These are phyloP conservation scores for Phanerotoma sp. DNA, from an alignment of 2,888 invertebrate genomes.

Conservation along the genomic window DNA sequence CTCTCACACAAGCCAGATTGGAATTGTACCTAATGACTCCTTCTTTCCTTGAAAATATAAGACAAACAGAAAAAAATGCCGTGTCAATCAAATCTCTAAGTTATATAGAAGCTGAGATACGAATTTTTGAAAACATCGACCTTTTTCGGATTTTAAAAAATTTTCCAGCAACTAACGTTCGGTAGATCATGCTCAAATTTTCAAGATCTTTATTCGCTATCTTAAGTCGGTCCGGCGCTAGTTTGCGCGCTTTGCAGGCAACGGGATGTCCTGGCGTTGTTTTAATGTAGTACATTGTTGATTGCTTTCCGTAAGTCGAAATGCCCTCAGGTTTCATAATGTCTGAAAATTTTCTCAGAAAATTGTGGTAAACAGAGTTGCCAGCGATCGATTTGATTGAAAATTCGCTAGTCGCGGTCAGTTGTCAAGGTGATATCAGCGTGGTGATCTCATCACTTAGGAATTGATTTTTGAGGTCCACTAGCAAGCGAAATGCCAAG, in stretches of 20 bases:
- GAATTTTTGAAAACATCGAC: too few species aligned
- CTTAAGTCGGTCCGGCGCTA: slow-evolving; percentile 41
- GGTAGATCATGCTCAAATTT: too few species aligned
- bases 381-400: slow-evolving; percentile 31
- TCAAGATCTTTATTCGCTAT: slow-evolving; percentile 40
- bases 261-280: slow-evolving; percentile 44
- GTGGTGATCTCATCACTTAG: slow-evolving; percentile 29
- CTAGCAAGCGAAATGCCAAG: slow-evolving; percentile 44
- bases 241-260: slow-evolving; percentile 37
- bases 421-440: background rate
- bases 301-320: slow-evolving; percentile 10
- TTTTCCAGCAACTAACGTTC: too few species aligned
- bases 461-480: slow-evolving; percentile 35
- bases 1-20: too few species aligned
- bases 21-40: too few species aligned
- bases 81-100: too few species aligned
- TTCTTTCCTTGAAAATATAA: too few species aligned
- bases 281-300: slow-evolving; percentile 36
- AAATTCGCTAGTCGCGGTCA: background rate
- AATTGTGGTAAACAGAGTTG: slow-evolving; percentile 38
- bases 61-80: too few species aligned
- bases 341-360: slow-evolving; percentile 14
- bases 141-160: too few species aligned
- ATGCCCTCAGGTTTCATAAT: slow-evolving; percentile 28
- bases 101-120: too few species aligned